These are phyloP conservation scores for Acipenser oxyrinchus DNA, from an alignment of 2,797 vertebrate genomes.

Conservation along the genomic window DNA sequence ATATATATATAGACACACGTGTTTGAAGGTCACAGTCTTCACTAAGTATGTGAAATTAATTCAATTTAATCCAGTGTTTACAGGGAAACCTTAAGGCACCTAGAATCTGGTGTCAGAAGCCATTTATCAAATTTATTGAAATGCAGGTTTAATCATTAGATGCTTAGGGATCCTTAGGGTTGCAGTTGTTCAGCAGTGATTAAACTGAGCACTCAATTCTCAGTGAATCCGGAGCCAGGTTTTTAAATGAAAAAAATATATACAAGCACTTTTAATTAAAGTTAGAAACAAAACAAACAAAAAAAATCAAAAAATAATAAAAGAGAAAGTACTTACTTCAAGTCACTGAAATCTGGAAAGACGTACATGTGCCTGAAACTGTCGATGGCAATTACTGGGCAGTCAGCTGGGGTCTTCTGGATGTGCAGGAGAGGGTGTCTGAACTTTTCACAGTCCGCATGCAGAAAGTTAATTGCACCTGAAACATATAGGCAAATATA, in stretches of 20 bases:
- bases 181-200: constrained; percentile 19
- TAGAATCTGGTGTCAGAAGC: constrained; percentile 11
- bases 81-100: constrained; percentile 14
- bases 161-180: constrained; percentile 22
- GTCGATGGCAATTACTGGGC: constrained; percentile 95
- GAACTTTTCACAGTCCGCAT: constrained; percentile 97
- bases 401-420: constrained; percentile 93
- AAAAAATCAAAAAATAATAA: neutral
- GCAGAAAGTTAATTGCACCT: constrained; percentile 97
- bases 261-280: constrained; percentile 17
- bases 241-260: no score
- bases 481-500: constrained; percentile 17
- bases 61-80: constrained; percentile 24
- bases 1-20: no score
- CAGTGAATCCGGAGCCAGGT: no score
- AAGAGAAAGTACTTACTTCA: constrained; percentile 72
- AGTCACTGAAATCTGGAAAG: constrained; percentile 85
- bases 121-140: constrained; percentile 7
- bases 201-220: neutral
- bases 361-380: constrained; percentile 98
- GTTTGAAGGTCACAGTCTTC: neutral
- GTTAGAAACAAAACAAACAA: neutral
- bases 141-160: constrained; percentile 32
- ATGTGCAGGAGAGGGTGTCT: constrained; percentile 95
- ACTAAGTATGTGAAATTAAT: constrained; percentile 6